A percentile compares a stretch with the other conserved stretches of the same genome.
These are phyloP conservation scores for Sandelia bainsii DNA, from an alignment of 2,797 vertebrate species.

Conservation along the genomic window DNA sequence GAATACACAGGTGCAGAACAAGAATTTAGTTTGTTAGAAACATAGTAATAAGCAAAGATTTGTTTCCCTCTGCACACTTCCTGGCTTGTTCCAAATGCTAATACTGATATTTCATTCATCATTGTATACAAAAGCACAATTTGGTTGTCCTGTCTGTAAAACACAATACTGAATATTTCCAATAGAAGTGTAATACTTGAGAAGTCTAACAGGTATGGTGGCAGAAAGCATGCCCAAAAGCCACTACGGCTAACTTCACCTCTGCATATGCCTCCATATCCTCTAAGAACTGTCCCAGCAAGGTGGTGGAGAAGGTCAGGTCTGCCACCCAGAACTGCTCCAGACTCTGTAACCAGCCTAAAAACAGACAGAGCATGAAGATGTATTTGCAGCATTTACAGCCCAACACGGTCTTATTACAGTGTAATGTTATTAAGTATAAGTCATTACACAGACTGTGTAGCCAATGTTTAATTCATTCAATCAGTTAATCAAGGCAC, in stretches of 20 bases:
- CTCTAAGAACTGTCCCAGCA: conserved; percentile 97
- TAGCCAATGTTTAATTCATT: background rate
- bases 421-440: too few species aligned
- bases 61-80: too few species aligned
- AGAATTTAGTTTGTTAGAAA: background rate
- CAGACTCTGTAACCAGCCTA: conserved; percentile 97
- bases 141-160: background rate
- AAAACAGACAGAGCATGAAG: conserved; percentile 8
- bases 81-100: too few species aligned
- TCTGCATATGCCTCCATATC: conserved; percentile 99
- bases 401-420: background rate
- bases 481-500: background rate
- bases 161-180: background rate
- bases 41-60: too few species aligned
- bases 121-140: background rate
- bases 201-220: background rate
- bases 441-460: background rate
- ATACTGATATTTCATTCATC: too few species aligned
- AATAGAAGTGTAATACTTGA: background rate
- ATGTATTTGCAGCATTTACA: background rate
- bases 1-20: background rate
- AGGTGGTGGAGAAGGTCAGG: conserved; percentile 96
- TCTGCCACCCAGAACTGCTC: conserved; percentile 99
- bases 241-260: conserved; percentile 71
- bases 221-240: background rate